Conservation (phyloP, 1,140 invertebrate genomes). For the Trypoxylus dichotomus region DNA sequence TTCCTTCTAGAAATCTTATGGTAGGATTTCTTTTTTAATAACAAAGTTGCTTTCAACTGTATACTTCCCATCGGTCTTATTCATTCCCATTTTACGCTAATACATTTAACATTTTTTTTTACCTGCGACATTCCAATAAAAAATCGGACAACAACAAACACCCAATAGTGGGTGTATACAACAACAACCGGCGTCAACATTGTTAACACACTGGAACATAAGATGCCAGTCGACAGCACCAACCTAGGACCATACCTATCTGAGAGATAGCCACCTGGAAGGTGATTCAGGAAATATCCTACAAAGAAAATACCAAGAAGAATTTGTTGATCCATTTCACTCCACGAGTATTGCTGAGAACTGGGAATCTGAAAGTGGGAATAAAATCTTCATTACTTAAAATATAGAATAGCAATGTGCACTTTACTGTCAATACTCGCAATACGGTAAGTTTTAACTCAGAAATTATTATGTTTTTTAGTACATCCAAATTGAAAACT, state of each 20-base stretch:
- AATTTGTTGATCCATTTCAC: slow-evolving; percentile 2
- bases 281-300: slow-evolving; percentile 25
- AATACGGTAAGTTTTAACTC: too few species aligned
- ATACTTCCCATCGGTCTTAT: too few species aligned
- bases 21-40: too few species aligned
- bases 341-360: slow-evolving; percentile 1
- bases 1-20: too few species aligned
- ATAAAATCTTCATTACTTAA: background rate
- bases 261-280: slow-evolving; percentile 28
- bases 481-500: too few species aligned
- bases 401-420: too few species aligned
- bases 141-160: background rate
- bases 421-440: too few species aligned
- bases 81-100: too few species aligned
- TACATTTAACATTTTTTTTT: too few species aligned
- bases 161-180: background rate
- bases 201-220: slow-evolving; percentile 14
- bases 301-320: slow-evolving; percentile 24
- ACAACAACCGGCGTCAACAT: background rate
- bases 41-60: too few species aligned
- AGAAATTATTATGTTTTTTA: too few species aligned
- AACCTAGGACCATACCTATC: slow-evolving; percentile 8
- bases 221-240: background rate
- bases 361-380: background rate
- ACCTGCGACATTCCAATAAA: slow-evolving; percentile 28